Base-by-base conservation (phyloP, 2,888 invertebrate species). In the Chalcis sispes region DNA sequence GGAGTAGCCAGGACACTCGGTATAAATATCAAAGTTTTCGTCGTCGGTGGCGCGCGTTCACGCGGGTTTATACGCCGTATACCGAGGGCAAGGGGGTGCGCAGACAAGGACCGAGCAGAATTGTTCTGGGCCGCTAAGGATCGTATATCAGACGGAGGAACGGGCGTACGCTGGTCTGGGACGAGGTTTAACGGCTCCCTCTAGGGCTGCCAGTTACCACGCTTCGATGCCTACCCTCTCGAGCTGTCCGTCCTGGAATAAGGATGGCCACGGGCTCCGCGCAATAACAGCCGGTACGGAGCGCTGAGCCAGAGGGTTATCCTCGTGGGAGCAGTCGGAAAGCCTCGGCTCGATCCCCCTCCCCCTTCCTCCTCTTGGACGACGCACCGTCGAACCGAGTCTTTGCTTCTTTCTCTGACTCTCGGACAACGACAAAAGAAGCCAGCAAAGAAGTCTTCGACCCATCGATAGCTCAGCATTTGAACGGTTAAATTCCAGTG, bases 211-310 rank as follows among this genome's bases (percentile, higher is more conserved):
- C 64, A 64, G 64, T 87, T 88, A 87, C 87, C 85, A 87, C 86
- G 88, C 85, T 88, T 85, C 87, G 86, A 87, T 88, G 88, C 88
- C 85, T 87, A 88, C 88, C 88, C 88, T 84, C 61, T 64, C 86
- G 85, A 84, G 84, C 84, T 85, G 87, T 87, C 86, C 84, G 83
- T 83, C 83, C 83, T 77, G 80, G 87, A 87, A 87, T 87, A 88
- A 88, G 87, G 87, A 87, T 87, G 86, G 84, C 85, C 81, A 82
- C 81, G 80, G 80, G 83, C 80, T 62, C 52, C 40, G 52, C 56
- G 46, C 48, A 32, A 50, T 25, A 61, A 25, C 42, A 61, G 61
- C 25, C 18, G 23, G 13, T 18, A 8, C 40, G n/a, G 40, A 15
- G 32, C n/a, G n/a, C 10, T n/a, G n/a, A 56, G 1, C 15, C 29